Conservation (phyloP, 2,888 invertebrate genomes). For the Xanthorhoe designata region DNA sequence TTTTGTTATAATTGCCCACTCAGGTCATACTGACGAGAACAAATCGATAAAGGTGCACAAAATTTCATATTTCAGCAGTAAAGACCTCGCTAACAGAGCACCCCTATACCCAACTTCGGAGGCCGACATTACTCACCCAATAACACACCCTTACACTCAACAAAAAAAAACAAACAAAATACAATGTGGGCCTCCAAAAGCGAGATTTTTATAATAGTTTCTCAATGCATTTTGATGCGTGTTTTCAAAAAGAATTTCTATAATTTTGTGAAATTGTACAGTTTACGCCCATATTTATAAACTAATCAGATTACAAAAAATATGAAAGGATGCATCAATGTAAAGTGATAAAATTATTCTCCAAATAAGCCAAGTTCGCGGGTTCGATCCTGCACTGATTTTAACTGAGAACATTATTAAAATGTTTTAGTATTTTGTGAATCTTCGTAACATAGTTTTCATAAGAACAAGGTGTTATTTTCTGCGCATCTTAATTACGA, state of each 20-base stretch:
- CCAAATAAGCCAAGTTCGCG: background rate
- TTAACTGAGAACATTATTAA: no score
- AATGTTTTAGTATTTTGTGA: background rate
- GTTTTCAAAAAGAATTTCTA: constrained; percentile 38
- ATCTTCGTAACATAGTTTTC: constrained; percentile 1
- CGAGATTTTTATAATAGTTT: constrained; percentile 23
- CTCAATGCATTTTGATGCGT: constrained; percentile 32
- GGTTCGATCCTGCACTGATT: background rate
- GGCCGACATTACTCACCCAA: constrained; percentile 34
- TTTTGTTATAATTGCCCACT: background rate
- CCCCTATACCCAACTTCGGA: constrained; percentile 17
- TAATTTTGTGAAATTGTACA: constrained; percentile 38
- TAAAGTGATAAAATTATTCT: background rate
- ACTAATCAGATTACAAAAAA: constrained; percentile 24
- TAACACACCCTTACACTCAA: constrained; percentile 33
- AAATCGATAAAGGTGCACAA: background rate
- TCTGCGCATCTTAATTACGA: constrained; percentile 10
- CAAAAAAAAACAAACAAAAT: constrained; percentile 35
- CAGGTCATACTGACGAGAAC: background rate
- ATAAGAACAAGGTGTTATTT: background rate
- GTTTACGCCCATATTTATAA: constrained; percentile 33
- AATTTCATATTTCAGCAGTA: background rate
- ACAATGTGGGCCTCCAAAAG: constrained; percentile 38
- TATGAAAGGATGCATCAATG: constrained; percentile 13
- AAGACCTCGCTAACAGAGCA: constrained; percentile 23